Base-by-base conservation (phyloP, 2,113 vertebrate species). In the Atherinomorus stipes region DNA sequence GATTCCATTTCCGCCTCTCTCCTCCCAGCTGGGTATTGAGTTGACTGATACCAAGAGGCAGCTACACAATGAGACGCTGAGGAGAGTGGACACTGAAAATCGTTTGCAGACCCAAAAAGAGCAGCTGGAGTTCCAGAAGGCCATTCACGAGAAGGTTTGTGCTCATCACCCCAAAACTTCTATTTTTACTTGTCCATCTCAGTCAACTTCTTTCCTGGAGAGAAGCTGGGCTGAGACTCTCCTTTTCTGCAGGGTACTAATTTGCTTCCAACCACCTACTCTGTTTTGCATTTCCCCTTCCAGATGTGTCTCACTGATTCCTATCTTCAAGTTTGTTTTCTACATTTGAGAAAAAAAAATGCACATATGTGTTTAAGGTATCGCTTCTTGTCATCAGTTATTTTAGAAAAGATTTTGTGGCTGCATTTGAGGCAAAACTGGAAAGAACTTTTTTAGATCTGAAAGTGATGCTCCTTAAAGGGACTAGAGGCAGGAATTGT, bases 41-140 rank as follows among this genome's bases (percentile, higher is more conserved):
- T 78, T 97, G 16, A 80, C 52, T 0, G 96, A 99, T 71, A 91
- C 94, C 83, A 98, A 96, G 93, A 97, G 95, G 91, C 97, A 99
- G 76, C 96, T 99, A 64, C 97, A 99, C 93, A 97, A 98, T 2
- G 97, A 99, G 93, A 99, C 97, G 97, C 92, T 99, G 83, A 92
- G 95, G 12, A 91, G 98, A 0, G 98, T 99, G 58, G 97, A 98
- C 0, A 96, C 96, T 0, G 97, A 99, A 90, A 99, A 99, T 91
- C 93, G 97, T 25, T 93, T 97, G 85, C 97, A 99, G 94, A 99
- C 97, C 0, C 64, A 98, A 81, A 98, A 96, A 88, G 98, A 99
- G 65, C 96, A 99, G 81, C 93, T 98, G 4, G 97, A 99, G 26
- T 99, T 99, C 93, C 97, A 99, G 93, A 98, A 97, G 83, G 98